These are phyloP conservation scores for Microctonus brassicae DNA, from an alignment of 2,888 invertebrate genomes.

Conservation along the genomic window DNA sequence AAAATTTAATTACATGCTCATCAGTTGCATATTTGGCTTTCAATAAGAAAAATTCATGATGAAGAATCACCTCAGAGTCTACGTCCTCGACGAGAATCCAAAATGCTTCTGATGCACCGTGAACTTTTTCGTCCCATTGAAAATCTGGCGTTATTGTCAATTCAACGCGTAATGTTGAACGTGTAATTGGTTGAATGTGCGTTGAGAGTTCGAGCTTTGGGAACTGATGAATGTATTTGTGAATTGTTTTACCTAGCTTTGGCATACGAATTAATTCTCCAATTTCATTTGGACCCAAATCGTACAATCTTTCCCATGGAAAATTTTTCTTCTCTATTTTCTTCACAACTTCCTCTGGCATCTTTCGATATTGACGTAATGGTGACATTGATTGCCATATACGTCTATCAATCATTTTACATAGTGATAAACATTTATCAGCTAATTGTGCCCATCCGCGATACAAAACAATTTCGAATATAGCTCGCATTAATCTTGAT, in stretches of 20 bases:
- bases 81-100: constrained; percentile 92
- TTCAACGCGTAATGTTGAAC: constrained; percentile 93
- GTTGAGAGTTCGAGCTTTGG: constrained; percentile 96
- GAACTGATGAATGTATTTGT: constrained; percentile 96
- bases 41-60: constrained; percentile 90
- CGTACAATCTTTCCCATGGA: constrained; percentile 94
- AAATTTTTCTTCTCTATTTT: constrained; percentile 98
- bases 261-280: constrained; percentile 94
- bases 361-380: constrained; percentile 94
- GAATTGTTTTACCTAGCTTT: constrained; percentile 94
- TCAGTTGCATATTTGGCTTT: constrained; percentile 95
- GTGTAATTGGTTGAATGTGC: constrained; percentile 97
- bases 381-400: constrained; percentile 99
- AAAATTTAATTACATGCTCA: constrained; percentile 97
- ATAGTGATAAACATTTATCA: constrained; percentile 93
- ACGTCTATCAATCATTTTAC: constrained; percentile 98
- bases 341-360: constrained; percentile 96
- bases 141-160: constrained; percentile 98
- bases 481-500: constrained; percentile 92
- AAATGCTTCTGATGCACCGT: constrained; percentile 86
- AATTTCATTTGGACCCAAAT: constrained; percentile 96
- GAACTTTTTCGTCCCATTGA: constrained; percentile 97
- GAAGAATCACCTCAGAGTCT: constrained; percentile 90
- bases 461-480: constrained; percentile 95
- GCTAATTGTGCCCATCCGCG: constrained; percentile 97